Base-by-base conservation (phyloP, 2,888 invertebrate genomes). In the Pemphredon lugubris region DNA sequence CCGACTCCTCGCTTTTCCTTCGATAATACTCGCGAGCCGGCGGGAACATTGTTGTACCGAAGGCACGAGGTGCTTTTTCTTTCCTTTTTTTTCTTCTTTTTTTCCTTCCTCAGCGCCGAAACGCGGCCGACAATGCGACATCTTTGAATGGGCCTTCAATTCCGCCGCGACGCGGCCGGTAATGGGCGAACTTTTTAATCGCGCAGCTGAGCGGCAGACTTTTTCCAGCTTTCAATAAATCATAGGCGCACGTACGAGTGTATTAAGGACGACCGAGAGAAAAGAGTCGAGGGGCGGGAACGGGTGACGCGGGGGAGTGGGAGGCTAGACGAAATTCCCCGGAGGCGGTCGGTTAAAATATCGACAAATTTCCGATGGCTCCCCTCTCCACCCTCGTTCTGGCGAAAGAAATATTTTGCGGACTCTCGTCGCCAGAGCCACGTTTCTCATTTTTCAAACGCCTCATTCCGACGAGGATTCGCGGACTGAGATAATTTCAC, bases 171-270 rank as follows among this genome's bases (percentile, higher is more conserved):
- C 71, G 64, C 69, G 72, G 53, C 66, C 75, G 77, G 77, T 83
- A 84, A 84, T 83, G 84, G 83, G 79, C 76, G 73, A 83, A 84
- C 82, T 83, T 84, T 84, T 84, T 83, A 79, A 82, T 84, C 82
- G 82, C 57, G 57, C 69, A 40, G 21, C 57, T 50, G 73, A 48
- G 47, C 48, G 61, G 59, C 21, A 32, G 66, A 74, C 14, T 54
- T 61, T 73, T 63, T 71, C 32, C 55, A 53, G 79, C 79, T 84
- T 82, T 83, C 83, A 83, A 84, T 84, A 84, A 84, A 84, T 84
- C 81, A 83, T 82, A 81, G 81, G 63, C 65, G 67, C 58, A 64
- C 74, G 70, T 69, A 68, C 61, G 73, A 67, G 53, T 73, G 65
- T 79, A 66, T 73, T 66, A 59, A 71, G 71, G 51, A 30, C 32